A percentile compares a stretch with the other conserved stretches of the same genome.
These are phyloP conservation scores for Sternarchorhynchus goeldii DNA, from an alignment of 2,797 vertebrate genomes.

Conservation along the genomic window DNA sequence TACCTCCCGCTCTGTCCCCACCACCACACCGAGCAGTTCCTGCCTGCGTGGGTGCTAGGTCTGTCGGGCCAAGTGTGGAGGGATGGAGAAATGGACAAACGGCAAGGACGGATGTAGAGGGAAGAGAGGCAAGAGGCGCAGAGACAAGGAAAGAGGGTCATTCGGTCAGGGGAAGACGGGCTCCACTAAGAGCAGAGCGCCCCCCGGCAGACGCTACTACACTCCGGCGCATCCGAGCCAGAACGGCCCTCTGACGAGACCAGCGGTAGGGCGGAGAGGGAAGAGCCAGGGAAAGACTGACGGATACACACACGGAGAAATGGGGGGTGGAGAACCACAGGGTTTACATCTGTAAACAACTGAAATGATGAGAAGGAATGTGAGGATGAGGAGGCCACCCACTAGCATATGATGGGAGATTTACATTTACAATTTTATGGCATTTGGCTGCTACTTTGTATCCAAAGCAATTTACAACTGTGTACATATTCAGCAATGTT, in stretches of 20 bases:
- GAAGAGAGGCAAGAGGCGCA: constrained; percentile 2
- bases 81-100: constrained; percentile 43
- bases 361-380: constrained; percentile 44
- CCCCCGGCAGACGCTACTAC: constrained; percentile 49
- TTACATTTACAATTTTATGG: neutral
- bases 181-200: constrained; percentile 35
- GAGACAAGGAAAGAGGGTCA: constrained; percentile 34
- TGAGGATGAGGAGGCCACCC: constrained; percentile 47
- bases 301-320: constrained; percentile 22
- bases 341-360: neutral
- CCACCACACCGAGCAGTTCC: constrained; percentile 10
- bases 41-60: constrained; percentile 15
- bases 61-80: constrained; percentile 30
- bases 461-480: no score
- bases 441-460: no score
- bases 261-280: constrained; percentile 15
- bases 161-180: constrained; percentile 38
- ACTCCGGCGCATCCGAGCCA: constrained; percentile 59
- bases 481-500: no score
- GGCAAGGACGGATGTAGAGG: constrained; percentile 14
- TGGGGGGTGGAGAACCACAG: no score
- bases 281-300: constrained; percentile 38
- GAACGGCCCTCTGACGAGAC: constrained; percentile 59
- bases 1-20: constrained; percentile 38
- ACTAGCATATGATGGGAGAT: constrained; percentile 31